These are phyloP conservation scores for Pogonognathellus flavescens DNA, from an alignment of 1,140 invertebrate genomes.

Conservation along the genomic window DNA sequence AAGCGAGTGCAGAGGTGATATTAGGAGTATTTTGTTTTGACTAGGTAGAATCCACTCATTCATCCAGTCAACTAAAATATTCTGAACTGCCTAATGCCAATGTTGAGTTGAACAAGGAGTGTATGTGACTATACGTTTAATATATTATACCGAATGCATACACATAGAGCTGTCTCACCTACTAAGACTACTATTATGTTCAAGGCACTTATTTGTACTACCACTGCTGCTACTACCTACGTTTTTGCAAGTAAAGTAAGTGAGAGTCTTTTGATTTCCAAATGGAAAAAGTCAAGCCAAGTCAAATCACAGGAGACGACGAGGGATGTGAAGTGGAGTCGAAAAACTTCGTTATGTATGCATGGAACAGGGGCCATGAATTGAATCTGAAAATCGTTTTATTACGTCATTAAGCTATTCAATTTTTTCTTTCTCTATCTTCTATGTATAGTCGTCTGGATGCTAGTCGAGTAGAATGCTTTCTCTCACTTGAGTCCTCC, in stretches of 20 bases:
- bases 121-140: too few species aligned
- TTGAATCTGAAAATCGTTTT: conserved; percentile 67
- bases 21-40: too few species aligned
- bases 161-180: too few species aligned
- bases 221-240: too few species aligned
- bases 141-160: too few species aligned
- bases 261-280: conserved; percentile 42
- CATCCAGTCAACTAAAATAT: too few species aligned
- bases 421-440: conserved; percentile 61
- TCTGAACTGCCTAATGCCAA: too few species aligned
- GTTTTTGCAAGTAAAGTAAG: background rate
- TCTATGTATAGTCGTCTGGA: background rate
- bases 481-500: conserved; percentile 38
- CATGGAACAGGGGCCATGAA: conserved; percentile 64
- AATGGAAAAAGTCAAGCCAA: conserved; percentile 46
- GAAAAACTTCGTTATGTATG: conserved; percentile 64
- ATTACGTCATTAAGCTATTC: conserved; percentile 67
- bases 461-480: conserved; percentile 17
- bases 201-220: too few species aligned
- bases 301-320: conserved; percentile 31
- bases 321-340: conserved; percentile 45
- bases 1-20: too few species aligned
- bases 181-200: too few species aligned
- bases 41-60: too few species aligned
- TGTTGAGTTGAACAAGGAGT: too few species aligned